Percentiles rank a stretch among this genome's conserved stretches.
phyloP scores from a whole-genome alignment of 2,797 vertebrate genomes.

The Phalloptychus januarius region DNA sequence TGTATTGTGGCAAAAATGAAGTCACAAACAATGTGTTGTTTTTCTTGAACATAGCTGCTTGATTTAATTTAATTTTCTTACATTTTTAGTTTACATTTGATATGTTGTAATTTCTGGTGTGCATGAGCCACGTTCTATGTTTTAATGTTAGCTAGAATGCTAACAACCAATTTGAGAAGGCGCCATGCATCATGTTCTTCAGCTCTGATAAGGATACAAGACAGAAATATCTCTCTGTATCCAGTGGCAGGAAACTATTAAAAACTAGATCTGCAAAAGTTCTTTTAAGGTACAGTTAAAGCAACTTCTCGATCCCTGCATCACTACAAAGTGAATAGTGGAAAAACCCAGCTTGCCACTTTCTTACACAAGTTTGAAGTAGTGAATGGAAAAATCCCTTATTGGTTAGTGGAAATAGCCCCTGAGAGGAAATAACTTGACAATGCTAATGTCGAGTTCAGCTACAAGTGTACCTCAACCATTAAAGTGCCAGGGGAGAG shows the following conservation, averaged over 20 bases:
- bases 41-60: background rate
- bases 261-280: conserved; percentile 1
- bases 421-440: conserved; percentile 85
- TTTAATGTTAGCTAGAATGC: conserved; percentile 3
- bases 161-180: background rate
- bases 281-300: conserved; percentile 10
- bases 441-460: conserved; percentile 77
- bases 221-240: background rate
- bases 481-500: conserved; percentile 80
- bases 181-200: conserved; percentile 1
- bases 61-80: background rate
- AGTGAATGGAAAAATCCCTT: conserved; percentile 83
- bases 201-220: background rate
- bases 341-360: conserved; percentile 79
- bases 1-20: background rate
- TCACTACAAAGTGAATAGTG: conserved; percentile 62
- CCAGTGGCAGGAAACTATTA: background rate
- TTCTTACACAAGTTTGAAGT: conserved; percentile 79
- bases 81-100: background rate
- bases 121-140: background rate
- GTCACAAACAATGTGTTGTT: background rate
- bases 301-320: conserved; percentile 32
- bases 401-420: conserved; percentile 83
- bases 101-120: background rate
- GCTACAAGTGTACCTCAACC: conserved; percentile 78